phyloP scores from a whole-genome alignment of 1,140 invertebrate species.

The Trinorchestia longiramus region DNA sequence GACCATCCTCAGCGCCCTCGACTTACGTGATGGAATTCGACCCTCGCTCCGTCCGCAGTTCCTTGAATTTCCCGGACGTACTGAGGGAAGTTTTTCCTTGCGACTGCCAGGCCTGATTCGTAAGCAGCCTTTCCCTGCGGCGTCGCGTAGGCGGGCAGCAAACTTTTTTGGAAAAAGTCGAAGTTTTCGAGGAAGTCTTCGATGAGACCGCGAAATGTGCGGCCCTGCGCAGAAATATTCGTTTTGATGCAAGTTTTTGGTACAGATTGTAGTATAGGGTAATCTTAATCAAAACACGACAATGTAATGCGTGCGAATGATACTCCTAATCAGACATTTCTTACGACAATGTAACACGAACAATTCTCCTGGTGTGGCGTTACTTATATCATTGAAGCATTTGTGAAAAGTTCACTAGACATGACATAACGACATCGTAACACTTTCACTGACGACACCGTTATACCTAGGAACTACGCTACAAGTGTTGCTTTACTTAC shows the following conservation, averaged over 20 bases:
- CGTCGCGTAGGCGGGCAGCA: slow-evolving; percentile 80
- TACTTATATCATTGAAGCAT: neutral
- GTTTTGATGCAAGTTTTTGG: no score
- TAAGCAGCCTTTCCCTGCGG: slow-evolving; percentile 78
- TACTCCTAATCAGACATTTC: neutral
- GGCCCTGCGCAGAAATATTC: slow-evolving; percentile 75
- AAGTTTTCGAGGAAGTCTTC: slow-evolving; percentile 78
- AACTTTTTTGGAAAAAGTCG: slow-evolving; percentile 77
- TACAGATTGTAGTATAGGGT: no score
- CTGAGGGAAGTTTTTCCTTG: slow-evolving; percentile 81
- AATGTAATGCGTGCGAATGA: neutral
- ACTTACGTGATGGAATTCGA: slow-evolving; percentile 83
- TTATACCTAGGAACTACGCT: neutral
- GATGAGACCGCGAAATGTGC: slow-evolving; percentile 81
- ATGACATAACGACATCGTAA: neutral
- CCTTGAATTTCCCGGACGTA: slow-evolving; percentile 87
- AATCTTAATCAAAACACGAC: neutral
- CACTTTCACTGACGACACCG: neutral
- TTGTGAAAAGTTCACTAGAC: neutral
- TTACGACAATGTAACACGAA: neutral
- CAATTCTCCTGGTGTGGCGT: neutral
- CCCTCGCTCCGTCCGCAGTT: slow-evolving; percentile 83
- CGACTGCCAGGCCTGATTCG: slow-evolving; percentile 78
- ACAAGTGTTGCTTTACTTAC: neutral
- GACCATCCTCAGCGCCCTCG: no score